Evolutionary conservation across 2,113 vertebrate genomes (phyloP).

Genomic region (Pseudolaguvia tuberculata): DNA sequence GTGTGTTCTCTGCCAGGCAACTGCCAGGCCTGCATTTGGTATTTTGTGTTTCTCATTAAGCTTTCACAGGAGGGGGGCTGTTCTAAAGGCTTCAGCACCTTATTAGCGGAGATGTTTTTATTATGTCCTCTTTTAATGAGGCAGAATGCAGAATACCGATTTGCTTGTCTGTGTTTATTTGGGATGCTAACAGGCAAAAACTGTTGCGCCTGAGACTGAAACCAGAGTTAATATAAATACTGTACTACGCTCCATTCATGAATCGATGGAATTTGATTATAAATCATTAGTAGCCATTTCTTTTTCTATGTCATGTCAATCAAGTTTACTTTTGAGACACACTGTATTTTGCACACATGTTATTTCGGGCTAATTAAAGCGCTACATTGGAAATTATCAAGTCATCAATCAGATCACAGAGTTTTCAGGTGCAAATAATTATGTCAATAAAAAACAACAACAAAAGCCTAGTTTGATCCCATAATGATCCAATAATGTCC

Average conservation of each 20-base stretch:
- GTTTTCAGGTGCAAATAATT: not conserved
- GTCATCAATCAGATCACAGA: not conserved
- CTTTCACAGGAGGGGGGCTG: slow-evolving; percentile 19
- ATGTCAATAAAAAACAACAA: not conserved
- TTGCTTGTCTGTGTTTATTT: slow-evolving; percentile 52
- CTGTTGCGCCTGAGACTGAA: slow-evolving; percentile 42
- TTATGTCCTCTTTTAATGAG: slow-evolving; percentile 62
- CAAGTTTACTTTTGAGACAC: not conserved
- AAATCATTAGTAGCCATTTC: not conserved
- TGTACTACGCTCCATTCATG: slow-evolving; percentile 13
- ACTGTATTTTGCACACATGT: not conserved
- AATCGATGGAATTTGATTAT: not conserved
- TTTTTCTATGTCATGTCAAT: not conserved
- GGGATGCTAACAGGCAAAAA: slow-evolving; percentile 52
- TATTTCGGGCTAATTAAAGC: not conserved
- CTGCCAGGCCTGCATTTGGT: slow-evolving; percentile 14
- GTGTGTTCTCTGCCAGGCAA: slow-evolving; percentile 19
- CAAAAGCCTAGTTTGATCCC: not conserved
- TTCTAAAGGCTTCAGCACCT: slow-evolving; percentile 43
- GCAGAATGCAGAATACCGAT: slow-evolving; percentile 54
- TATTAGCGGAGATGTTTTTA: slow-evolving; percentile 60
- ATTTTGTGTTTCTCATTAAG: slow-evolving; percentile 39
- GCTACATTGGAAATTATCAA: not conserved
- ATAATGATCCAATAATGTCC: too few relatives aligned
- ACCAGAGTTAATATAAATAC: slow-evolving; percentile 22